phyloP scores from a whole-genome alignment of 2,797 vertebrate species.

The Propithecus deckenii region DNA sequence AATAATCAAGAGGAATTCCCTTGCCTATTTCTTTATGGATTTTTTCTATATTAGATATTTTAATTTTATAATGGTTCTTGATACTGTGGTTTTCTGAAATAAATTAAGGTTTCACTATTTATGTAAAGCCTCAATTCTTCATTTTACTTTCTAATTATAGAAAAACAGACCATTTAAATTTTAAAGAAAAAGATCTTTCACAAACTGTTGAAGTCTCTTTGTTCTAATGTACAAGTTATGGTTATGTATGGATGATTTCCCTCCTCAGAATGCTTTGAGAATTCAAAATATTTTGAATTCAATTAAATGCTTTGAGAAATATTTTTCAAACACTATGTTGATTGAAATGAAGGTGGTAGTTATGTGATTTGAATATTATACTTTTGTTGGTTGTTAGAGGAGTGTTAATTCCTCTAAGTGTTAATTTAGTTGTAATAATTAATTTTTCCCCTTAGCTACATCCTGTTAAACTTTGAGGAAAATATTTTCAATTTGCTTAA shows the following conservation, averaged over 20 bases:
- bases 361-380: background rate
- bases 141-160: background rate
- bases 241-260: background rate
- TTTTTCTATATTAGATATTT: background rate
- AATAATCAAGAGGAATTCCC: background rate
- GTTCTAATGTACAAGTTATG: background rate
- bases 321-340: background rate
- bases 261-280: background rate
- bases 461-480: background rate
- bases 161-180: background rate
- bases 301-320: background rate
- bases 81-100: slow-evolving; percentile 1
- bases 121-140: background rate
- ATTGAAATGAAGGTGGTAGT: background rate
- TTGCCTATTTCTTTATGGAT: background rate
- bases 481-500: background rate
- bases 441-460: background rate
- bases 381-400: background rate
- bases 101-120: background rate
- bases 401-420: background rate
- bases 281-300: slow-evolving; percentile 27
- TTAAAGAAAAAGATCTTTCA: background rate
- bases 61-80: background rate
- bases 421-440: background rate
- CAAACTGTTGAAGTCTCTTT: background rate